Base-by-base conservation (phyloP, 2,888 invertebrate species). In the Aporophyla lueneburgensis region DNA sequence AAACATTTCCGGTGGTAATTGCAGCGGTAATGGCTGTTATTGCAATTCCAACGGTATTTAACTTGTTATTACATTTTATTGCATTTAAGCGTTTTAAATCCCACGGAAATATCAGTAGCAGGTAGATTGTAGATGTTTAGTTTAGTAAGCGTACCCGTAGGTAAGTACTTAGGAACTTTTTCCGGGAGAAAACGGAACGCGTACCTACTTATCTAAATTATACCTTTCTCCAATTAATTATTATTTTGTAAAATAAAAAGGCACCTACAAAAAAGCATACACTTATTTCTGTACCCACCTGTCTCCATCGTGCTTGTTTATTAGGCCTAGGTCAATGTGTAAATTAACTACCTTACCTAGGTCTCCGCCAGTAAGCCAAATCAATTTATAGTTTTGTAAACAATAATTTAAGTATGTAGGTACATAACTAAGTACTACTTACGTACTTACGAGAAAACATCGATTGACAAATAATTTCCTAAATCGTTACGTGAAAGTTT, bases 1-100 rank as follows among this genome's bases (percentile, higher is more conserved):
- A 33, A 49, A 4, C n/a, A 62, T 56, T 83, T 77, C 56, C 24
- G 12, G 12, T 53, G 10, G 27, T 81, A 21, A 82, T 79, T 61
- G 46, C 24, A 24, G 1, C 19, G 10, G 5, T 81, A 62, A 65
- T 46, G 21, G 40, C 62, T 24, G 65, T 24, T 33, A 43, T 24
- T 74, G 19, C 14, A 62, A 62, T 80, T 7, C n/a, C 7, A 9
- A 59, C 14, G 14, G 1, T 27, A 19, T 21, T 33, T 51, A 33
- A 12, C 3, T 10, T 33, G 27, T 19, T 14, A 16, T 3, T 33
- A 53, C 5, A 7, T 54, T n/a, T 24, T 43, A 43, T 10, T 10
- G 33, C 33, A 33, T 33, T 33, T 33, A 33, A 33, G 33, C 33
- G 33, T 33, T 33, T 2, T 33, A 33, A 33, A 33, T 33, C 33